A percentile compares a stretch with the other conserved stretches of the same genome.
Evolutionary conservation across 92 coral and sea anemone genomes (phyloP).

Genomic region (Virgularia gustaviana): DNA sequence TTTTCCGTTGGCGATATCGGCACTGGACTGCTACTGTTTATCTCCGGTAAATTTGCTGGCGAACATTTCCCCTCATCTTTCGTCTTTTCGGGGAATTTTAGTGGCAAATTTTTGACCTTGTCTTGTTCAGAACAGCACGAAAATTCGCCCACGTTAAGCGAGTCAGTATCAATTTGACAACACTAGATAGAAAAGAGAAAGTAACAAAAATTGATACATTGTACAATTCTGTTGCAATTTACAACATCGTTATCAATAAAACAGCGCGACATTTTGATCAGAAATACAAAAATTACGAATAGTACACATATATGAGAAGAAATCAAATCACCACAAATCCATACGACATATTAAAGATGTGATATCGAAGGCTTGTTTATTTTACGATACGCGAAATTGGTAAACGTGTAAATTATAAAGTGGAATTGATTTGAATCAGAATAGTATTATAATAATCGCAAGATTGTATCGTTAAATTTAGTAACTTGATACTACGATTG

Average conservation of each 20-base stretch:
- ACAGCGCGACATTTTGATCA: not conserved
- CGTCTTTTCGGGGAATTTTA: not conserved
- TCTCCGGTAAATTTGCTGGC: too few relatives aligned
- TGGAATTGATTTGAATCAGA: too few relatives aligned
- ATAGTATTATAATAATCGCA: too few relatives aligned
- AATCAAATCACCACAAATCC: not conserved
- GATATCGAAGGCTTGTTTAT: too few relatives aligned
- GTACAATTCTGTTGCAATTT: too few relatives aligned
- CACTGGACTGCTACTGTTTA: too few relatives aligned
- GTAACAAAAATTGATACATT: not conserved
- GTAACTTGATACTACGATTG: not conserved
- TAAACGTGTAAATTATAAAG: too few relatives aligned
- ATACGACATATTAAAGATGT: not conserved
- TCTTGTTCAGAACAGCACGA: not conserved
- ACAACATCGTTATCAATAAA: too few relatives aligned
- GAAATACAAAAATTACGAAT: not conserved
- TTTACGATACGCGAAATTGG: too few relatives aligned
- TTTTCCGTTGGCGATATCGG: too few relatives aligned
- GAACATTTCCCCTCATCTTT: not conserved
- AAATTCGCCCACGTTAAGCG: constrained; percentile 5
- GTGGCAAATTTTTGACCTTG: not conserved
- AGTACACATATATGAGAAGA: not conserved
- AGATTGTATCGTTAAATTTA: too few relatives aligned
- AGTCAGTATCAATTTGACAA: constrained; percentile 22
- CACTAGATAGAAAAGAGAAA: constrained; percentile 10